Evolutionary conservation across 37 sponge, comb jelly and placozoan genomes (phyloP), one percentile per base, ranked within the genome.

Genomic region (Amphimedon queenslandica): DNA sequence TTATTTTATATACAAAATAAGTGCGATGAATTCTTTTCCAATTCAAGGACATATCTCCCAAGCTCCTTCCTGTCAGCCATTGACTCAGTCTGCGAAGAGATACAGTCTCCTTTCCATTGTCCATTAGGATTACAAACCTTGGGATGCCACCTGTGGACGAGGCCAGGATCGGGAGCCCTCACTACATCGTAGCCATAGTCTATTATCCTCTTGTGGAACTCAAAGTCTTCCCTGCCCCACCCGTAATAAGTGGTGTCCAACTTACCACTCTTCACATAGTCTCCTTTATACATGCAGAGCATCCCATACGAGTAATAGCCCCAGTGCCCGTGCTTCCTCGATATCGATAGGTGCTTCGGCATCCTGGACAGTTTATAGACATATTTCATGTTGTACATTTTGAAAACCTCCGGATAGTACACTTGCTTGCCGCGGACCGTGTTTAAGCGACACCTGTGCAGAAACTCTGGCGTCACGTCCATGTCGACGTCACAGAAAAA

Each of bases 401-500:
- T 90, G 70, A 90, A 90, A 69, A 84, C 71, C 47, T 79, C 81
- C 13, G 90, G 90, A 30, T 77, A 90, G 64, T 80, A 90, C 16
- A 90, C 82, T 13, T 85, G 47, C 58, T 72, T 42, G 1, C 82
- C 81, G 27, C 27, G 75, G 3, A 90, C 42, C 3, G 90, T 69
- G 70, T 90, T 90, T 25, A 47, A 40, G 29, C 86, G 72, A 40
- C 90, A 90, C 1, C 82, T 66, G 4, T 71, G 31, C n/a, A 90
- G 58, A 55, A 90, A 90, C 13, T 70, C 40, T 23, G 36, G 23
- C 2, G n/a, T 61, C 1, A 86, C 42, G 0, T 25, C 37, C 64
- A 90, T 70, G 47, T 90, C 90, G 33, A 90, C 82, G 31, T 90
- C 90, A 68, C 90, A 90, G 34, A 90, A 31, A 40, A 90, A 90